phyloP scores from a whole-genome alignment of 2,797 vertebrate species.

The Leptatherina wallacei region DNA sequence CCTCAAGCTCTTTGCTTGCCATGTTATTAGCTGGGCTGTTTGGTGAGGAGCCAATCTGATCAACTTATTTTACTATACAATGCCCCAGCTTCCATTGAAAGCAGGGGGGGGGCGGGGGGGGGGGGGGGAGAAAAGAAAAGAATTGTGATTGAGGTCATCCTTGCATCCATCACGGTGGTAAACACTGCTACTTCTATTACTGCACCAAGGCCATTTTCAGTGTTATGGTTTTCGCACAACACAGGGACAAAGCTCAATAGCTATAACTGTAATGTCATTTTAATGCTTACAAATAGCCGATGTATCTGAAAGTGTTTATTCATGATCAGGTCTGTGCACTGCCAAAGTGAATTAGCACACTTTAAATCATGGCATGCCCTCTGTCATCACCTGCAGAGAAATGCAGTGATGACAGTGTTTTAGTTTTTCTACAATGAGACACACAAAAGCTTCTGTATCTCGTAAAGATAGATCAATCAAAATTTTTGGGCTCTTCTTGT shows the following conservation, averaged over 20 bases:
- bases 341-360: constrained; percentile 13
- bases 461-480: background rate
- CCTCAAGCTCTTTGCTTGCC: constrained; percentile 85
- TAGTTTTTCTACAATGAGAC: constrained; percentile 6
- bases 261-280: constrained; percentile 84
- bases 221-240: constrained; percentile 71
- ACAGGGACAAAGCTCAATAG: constrained; percentile 76
- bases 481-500: background rate
- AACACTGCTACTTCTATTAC: constrained; percentile 84
- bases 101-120: constrained; percentile 65
- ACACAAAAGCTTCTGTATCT: constrained; percentile 6
- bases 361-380: background rate
- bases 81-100: constrained; percentile 78
- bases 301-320: constrained; percentile 76
- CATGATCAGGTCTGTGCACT: constrained; percentile 62
- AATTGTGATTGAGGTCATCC: constrained; percentile 91
- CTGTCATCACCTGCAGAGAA: constrained; percentile 18
- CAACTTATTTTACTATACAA: constrained; percentile 84
- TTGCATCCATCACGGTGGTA: constrained; percentile 86
- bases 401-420: constrained; percentile 1
- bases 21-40: constrained; percentile 85
- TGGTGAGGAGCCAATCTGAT: constrained; percentile 87
- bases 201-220: constrained; percentile 66
- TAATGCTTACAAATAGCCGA: constrained; percentile 64
- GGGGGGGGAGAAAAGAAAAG: constrained; percentile 73